Base-by-base conservation (phyloP, 2,113 vertebrate species). In the Callipepla californica region DNA sequence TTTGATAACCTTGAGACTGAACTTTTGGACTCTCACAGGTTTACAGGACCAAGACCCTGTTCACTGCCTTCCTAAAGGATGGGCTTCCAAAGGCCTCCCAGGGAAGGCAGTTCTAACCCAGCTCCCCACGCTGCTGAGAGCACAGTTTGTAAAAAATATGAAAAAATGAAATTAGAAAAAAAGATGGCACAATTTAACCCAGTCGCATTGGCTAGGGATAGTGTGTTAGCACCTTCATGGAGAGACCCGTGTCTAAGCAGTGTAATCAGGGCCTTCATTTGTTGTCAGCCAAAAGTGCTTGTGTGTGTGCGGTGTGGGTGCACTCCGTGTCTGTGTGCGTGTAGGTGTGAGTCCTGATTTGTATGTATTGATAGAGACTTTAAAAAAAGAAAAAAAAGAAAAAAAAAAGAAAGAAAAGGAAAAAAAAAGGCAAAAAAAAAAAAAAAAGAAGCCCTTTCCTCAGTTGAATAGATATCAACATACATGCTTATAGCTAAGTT, bases 401-500 rank as follows among this genome's bases (percentile, higher is more conserved):
- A 15, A 28, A 63, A 86, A 55, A 83, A 90, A 95, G 97, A 96
- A 80, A 95, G 79, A 44, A 17, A 28, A 8, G 51, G 36, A 15
- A 11, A 50, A 15, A 6, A 6, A 17, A 40, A 96, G 93, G 97
- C 95, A 96, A 70, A 18, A 55, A 70, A 61, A 94, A 74, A 15
- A 32, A 67, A 87, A 61, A 84, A 90, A 96, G 95, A 80, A 95
- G 78, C 94, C 94, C 97, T 97, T 98, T 98, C 97, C 96, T 97
- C 97, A 96, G 96, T 98, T 98, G 98, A 98, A 97, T 97, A 98
- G 98, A 96, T 98, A 98, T 96, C 97, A 97, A 95, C 98, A 81
- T 95, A 97, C 96, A 96, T 98, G 98, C 98, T 97, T 98, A 97
- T 98, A 98, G 97, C 96, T 98, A 97, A 95, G 94, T 97, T 97